These are phyloP conservation scores for Coelogynopora nodosa DNA, from an alignment of 2,888 invertebrate species.

Conservation along the genomic window DNA sequence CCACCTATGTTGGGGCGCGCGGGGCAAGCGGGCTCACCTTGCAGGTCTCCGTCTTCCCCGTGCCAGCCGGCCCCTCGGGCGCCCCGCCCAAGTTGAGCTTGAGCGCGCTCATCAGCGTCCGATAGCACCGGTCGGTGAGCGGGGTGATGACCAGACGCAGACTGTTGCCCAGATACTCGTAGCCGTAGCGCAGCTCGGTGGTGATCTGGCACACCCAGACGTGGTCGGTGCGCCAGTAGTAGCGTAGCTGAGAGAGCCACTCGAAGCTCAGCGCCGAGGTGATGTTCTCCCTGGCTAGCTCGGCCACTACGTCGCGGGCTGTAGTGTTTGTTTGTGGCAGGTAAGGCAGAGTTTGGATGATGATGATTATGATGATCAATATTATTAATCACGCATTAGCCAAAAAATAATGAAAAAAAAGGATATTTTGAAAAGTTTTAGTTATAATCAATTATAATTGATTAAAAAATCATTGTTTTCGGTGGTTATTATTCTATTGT, in stretches of 20 bases:
- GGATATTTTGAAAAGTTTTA: too few relatives aligned
- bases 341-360: too few relatives aligned
- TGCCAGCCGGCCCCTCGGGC: conserved; percentile 88
- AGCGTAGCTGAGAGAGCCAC: conserved; percentile 85
- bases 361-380: too few relatives aligned
- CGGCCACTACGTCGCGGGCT: conserved; percentile 78
- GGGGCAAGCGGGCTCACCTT: too few relatives aligned
- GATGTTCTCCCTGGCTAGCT: conserved; percentile 69
- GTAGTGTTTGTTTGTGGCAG: too few relatives aligned
- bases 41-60: conserved; percentile 87
- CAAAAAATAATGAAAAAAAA: too few relatives aligned
- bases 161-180: conserved; percentile 83
- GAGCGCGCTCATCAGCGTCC: conserved; percentile 86
- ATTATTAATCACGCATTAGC: too few relatives aligned
- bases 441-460: too few relatives aligned
- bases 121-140: conserved; percentile 83
- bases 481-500: too few relatives aligned
- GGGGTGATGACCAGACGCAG: conserved; percentile 85
- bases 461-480: too few relatives aligned
- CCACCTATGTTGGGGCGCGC: too few relatives aligned
- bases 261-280: conserved; percentile 71
- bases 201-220: conserved; percentile 64
- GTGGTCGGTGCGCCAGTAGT: conserved; percentile 71
- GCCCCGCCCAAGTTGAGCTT: conserved; percentile 83
- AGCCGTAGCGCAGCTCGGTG: conserved; percentile 64